Base-by-base conservation (phyloP, 1,140 invertebrate species). In the Trissolcus basalis region DNA sequence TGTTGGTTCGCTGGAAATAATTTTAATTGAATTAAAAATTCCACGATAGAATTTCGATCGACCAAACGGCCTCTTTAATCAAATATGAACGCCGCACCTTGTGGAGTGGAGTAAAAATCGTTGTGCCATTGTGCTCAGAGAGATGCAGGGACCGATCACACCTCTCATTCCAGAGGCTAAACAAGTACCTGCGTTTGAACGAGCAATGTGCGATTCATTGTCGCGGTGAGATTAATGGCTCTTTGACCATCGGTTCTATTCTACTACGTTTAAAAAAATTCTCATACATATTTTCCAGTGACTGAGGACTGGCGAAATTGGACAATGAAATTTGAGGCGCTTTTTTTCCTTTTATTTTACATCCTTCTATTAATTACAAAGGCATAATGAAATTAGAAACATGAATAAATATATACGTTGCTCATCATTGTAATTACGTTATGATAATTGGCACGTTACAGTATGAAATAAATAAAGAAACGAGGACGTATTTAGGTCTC, bases 311-410 rank as follows among this genome's bases (percentile, higher is more conserved):
- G 36, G 36, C 3, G 36, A 39, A 27, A 27, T 39, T 39, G 36
- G 9, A n/a, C 36, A n/a, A 39, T 39, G 9, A 39, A 39, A 4
- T n/a, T 11, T 11, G 9, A 39, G 9, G 3, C 9, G 9, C 9
- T 44, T 44, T n/a, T 7, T 3, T n/a, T n/a, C n/a, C n/a, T n/a
- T 44, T 11, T 44, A 7, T 44, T 44, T 12, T 44, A 44, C 11
- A 13, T 64, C 48, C 14, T 13, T 58, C 70, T 70, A 70, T 70
- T 76, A 70, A 76, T 70, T 69, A 70, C 59, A 76, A 70, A 69
- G 47, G 13, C 70, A 70, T 61, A 70, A 12, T 56, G 39, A 35
- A 71, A 70, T 10, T 59, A 64, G 32, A 71, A 51, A 72, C 6
- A 64, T 27, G 69, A 72, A 72, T 72, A 72, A 72, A 64, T 72